These are phyloP conservation scores for Semicossyphus pulcher DNA, from an alignment of 2,113 vertebrate genomes.

Conservation along the genomic window DNA sequence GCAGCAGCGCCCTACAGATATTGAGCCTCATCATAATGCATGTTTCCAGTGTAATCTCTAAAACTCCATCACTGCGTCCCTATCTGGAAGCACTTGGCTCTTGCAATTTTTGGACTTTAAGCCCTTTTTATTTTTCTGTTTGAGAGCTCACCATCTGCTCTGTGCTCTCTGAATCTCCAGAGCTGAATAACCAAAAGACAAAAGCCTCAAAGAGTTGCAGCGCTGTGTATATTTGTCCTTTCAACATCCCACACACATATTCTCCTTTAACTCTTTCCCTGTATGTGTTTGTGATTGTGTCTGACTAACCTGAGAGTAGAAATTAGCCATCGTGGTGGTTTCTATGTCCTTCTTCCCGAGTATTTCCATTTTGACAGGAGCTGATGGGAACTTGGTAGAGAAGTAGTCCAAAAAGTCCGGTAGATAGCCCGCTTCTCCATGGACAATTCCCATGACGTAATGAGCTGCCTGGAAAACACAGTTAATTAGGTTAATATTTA, in stretches of 20 bases:
- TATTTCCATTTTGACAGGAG: slow-evolving; percentile 99
- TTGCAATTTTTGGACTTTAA: slow-evolving; percentile 15
- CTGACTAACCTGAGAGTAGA: slow-evolving; percentile 95
- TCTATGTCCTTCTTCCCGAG: slow-evolving; percentile 99
- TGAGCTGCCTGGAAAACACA: slow-evolving; percentile 85
- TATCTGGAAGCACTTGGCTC: background rate
- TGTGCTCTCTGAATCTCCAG: slow-evolving; percentile 1
- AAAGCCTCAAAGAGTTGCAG: background rate
- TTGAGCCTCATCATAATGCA: background rate
- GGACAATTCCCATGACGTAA: slow-evolving; percentile 97
- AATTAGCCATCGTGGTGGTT: slow-evolving; percentile 98
- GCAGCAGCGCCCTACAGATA: background rate
- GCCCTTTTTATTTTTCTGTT: slow-evolving; percentile 10
- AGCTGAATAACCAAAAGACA: slow-evolving; percentile 1
- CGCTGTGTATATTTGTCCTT: slow-evolving; percentile 1
- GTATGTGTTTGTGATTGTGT: background rate
- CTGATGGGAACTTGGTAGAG: slow-evolving; percentile 95
- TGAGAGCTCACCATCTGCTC: slow-evolving; percentile 38
- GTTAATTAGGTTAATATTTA: background rate
- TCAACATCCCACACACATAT: background rate
- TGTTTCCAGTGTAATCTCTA: too few relatives aligned
- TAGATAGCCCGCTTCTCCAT: slow-evolving; percentile 95
- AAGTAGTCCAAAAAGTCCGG: slow-evolving; percentile 99
- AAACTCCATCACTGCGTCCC: background rate
- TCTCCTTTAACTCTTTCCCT: background rate